Evolutionary conservation across 2,797 vertebrate species (phyloP).

Genomic region (Microctenopoma lineatum): DNA sequence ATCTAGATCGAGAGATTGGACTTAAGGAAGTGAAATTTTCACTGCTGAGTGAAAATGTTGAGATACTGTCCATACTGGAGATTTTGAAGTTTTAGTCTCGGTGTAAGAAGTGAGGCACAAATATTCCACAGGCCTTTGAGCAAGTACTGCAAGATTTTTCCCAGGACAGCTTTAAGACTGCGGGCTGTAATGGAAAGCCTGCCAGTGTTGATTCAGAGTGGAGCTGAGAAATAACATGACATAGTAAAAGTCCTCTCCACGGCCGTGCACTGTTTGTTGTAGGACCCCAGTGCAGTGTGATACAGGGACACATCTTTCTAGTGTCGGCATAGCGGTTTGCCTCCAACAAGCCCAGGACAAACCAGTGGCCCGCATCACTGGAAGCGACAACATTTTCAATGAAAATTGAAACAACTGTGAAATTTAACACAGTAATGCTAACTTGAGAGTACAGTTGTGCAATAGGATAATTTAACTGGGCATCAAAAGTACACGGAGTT

Average conservation of each 20-base stretch:
- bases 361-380: slow-evolving; percentile 40
- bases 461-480: slow-evolving; percentile 1
- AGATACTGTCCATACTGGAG: slow-evolving; percentile 24
- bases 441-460: slow-evolving; percentile 39
- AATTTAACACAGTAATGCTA: slow-evolving; percentile 64
- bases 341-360: slow-evolving; percentile 63
- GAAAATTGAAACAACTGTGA: slow-evolving; percentile 71
- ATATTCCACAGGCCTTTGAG: slow-evolving; percentile 61
- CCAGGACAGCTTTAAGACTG: slow-evolving; percentile 65
- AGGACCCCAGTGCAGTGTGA: slow-evolving; percentile 26
- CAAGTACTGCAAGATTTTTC: slow-evolving; percentile 62
- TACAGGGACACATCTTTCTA: slow-evolving; percentile 59
- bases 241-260: slow-evolving; percentile 73
- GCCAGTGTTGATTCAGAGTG: slow-evolving; percentile 74
- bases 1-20: not conserved
- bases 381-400: slow-evolving; percentile 47
- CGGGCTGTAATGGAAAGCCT: slow-evolving; percentile 68
- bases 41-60: slow-evolving; percentile 28
- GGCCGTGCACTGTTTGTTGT: slow-evolving; percentile 61
- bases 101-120: slow-evolving; percentile 46
- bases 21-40: slow-evolving; percentile 16
- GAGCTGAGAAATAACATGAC: slow-evolving; percentile 79
- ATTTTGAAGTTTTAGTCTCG: slow-evolving; percentile 33
- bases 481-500: not conserved
- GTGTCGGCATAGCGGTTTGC: slow-evolving; percentile 55